phyloP scores from a whole-genome alignment of 2,797 vertebrate species.

The Coregonus suidteri region DNA sequence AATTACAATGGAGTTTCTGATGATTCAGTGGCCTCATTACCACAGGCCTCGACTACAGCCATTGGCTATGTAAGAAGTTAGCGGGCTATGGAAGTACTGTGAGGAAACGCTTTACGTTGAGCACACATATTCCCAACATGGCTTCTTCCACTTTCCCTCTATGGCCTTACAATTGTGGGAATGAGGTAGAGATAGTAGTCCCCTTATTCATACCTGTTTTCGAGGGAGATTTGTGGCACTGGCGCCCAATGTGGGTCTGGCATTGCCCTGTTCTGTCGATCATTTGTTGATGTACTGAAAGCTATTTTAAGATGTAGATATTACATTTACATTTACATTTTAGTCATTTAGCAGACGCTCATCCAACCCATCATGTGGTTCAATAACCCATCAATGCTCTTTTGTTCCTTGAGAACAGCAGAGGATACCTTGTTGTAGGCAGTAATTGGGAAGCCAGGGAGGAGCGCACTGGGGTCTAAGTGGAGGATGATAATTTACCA shows the following conservation, averaged over 20 bases:
- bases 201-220: background rate
- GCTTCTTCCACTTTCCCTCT: background rate
- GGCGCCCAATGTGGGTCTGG: background rate
- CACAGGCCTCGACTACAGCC: background rate
- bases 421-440: background rate
- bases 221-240: background rate
- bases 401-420: background rate
- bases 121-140: background rate
- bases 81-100: background rate
- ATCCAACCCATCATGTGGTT: background rate
- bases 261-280: background rate
- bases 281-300: background rate
- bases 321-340: too few relatives aligned
- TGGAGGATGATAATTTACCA: conserved; percentile 14
- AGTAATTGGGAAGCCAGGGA: background rate
- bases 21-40: background rate
- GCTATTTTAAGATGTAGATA: background rate
- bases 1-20: background rate
- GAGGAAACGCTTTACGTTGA: background rate
- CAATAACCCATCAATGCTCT: background rate
- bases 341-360: too few relatives aligned
- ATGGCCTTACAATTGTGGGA: background rate
- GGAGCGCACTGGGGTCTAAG: background rate
- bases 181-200: background rate
- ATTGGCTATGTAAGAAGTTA: background rate